phyloP scores from a whole-genome alignment of 1,140 invertebrate species.

The Calephelis nemesis region DNA sequence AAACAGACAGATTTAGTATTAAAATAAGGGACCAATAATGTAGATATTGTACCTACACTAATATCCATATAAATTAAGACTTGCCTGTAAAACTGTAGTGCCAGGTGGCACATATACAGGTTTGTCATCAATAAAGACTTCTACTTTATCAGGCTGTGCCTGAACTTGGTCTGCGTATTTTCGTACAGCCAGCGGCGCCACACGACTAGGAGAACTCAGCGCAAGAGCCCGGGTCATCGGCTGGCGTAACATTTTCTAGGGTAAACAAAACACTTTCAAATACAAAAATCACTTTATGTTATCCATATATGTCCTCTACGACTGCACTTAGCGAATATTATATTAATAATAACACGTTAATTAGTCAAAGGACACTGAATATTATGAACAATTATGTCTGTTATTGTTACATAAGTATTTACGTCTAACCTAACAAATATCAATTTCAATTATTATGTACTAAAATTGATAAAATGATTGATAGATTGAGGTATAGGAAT shows the following conservation, averaged over 20 bases:
- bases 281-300: not conserved
- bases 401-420: constrained; percentile 75
- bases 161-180: constrained; percentile 61
- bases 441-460: constrained; percentile 20
- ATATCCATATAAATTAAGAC: not conserved
- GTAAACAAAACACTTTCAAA: constrained; percentile 36
- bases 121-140: constrained; percentile 99
- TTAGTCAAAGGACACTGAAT: not conserved
- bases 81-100: constrained; percentile 97
- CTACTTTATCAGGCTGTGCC: constrained; percentile 89
- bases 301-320: not conserved
- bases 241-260: constrained; percentile 81
- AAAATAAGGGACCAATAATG: too few relatives aligned
- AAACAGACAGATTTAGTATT: too few relatives aligned
- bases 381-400: constrained; percentile 28
- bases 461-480: constrained; percentile 8
- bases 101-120: constrained; percentile 96
- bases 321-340: not conserved
- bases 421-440: constrained; percentile 62
- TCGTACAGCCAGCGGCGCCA: constrained; percentile 64
- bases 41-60: too few relatives aligned
- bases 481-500: constrained; percentile 1
- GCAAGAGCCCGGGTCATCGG: constrained; percentile 77
- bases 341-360: not conserved
- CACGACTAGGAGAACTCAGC: constrained; percentile 58